Evolutionary conservation across 2,888 invertebrate genomes (phyloP), one percentile per base, ranked within the genome.

Genomic region (Lochmaea crataegi): DNA sequence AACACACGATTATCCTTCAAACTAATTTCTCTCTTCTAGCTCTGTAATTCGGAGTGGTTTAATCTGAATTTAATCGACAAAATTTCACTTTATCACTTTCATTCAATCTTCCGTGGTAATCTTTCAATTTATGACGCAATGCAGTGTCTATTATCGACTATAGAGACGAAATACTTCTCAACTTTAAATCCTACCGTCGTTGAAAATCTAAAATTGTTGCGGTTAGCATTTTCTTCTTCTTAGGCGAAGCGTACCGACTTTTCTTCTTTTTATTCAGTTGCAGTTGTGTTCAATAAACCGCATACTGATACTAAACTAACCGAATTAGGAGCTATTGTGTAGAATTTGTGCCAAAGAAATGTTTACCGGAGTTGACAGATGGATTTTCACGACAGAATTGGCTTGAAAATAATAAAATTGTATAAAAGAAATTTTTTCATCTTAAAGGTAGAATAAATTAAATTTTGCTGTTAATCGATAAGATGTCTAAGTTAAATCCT

Each of bases 81-180:
- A 11, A 57, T 7, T 57, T 22, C 18, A 16, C 11, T 26, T 5
- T 48, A 57, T 57, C 26, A 57, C 14, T 12, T 57, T 14, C 22
- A 26, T 14, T 14, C 26, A 18, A 7, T 57, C 22, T 82, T 82
- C 80, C 57, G 26, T 57, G 11, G 26, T 9, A 57, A 83, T 84
- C 83, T 82, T 81, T 83, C 82, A 83, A 63, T 41, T 83, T 82
- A 82, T 83, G 85, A 83, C 85, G 85, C 85, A 85, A 81, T 85
- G 84, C 85, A 83, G 84, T 77, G 82, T 80, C 72, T 76, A 78
- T 81, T 63, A 41, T 42, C 61, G 61, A 16, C 38, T 38, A n/a
- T n/a, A 63, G 6, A 61, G 41, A n/a, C 61, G 38, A 80, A 79
- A 80, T 80, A 80, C 74, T 79, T 80, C 68, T n/a, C 48, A 74